Evolutionary conservation across 2,888 invertebrate genomes (phyloP).

Genomic region (Entomobrya multifasciata): DNA sequence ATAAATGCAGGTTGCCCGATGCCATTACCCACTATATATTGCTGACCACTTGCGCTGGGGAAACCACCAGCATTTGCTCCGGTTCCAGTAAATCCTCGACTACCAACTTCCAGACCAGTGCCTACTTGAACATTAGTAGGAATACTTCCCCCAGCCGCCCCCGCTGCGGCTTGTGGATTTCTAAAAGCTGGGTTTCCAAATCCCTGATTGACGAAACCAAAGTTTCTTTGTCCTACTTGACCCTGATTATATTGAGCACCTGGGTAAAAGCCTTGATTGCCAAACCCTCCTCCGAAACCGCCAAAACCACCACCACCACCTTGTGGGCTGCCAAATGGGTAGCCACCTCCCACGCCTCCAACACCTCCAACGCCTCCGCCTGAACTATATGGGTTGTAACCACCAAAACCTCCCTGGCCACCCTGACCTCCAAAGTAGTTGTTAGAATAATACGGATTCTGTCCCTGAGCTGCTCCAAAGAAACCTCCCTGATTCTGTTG

Average conservation of each 20-base stretch:
- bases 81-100: slow-evolving; percentile 42
- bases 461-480: slow-evolving; percentile 48
- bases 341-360: slow-evolving; percentile 14
- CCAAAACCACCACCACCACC: too few relatives aligned
- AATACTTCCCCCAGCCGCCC: slow-evolving; percentile 20
- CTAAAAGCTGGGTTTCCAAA: slow-evolving; percentile 72
- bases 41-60: slow-evolving; percentile 62
- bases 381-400: slow-evolving; percentile 55
- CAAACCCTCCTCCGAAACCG: slow-evolving; percentile 58
- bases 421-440: slow-evolving; percentile 31
- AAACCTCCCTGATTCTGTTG: slow-evolving; percentile 58
- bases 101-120: slow-evolving; percentile 62
- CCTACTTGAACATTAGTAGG: slow-evolving; percentile 59
- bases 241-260: slow-evolving; percentile 55
- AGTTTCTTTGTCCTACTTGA: slow-evolving; percentile 58
- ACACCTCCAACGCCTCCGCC: slow-evolving; percentile 4
- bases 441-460: slow-evolving; percentile 48
- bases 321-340: slow-evolving; percentile 39
- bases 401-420: slow-evolving; percentile 34
- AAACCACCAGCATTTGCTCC: slow-evolving; percentile 50
- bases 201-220: slow-evolving; percentile 73
- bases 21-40: slow-evolving; percentile 66
- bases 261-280: slow-evolving; percentile 47
- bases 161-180: slow-evolving; percentile 45
- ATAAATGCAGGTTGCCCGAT: slow-evolving; percentile 63